Base-by-base conservation (phyloP, 2,888 invertebrate genomes). In the Heteromyza rotundicornis region DNA sequence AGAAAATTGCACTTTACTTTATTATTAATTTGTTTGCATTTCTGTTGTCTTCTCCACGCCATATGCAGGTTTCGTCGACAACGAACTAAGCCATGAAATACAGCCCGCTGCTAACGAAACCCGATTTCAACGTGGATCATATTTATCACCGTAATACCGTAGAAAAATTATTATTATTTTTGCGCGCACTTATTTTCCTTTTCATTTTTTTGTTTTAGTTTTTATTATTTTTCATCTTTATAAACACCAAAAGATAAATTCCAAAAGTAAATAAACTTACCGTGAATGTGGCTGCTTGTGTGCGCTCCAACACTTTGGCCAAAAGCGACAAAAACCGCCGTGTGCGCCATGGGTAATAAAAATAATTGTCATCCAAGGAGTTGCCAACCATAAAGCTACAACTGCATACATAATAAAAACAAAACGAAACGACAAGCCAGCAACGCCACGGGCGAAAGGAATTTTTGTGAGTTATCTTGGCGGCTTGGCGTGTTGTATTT, bases 61-160 rank as follows among this genome's bases (percentile, higher is more conserved):
- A 89, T 89, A 90, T 93, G 92, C 93, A 94, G 92, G 93, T 94
- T 94, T 94, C 93, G 93, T 93, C 92, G 93, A 94, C 93, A 94
- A 94, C 94, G 94, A 94, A 93, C 93, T 92, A 66, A 57, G 65
- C 86, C 84, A 74, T 80, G 76, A 72, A 74, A 84, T 84, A 89
- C 90, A 92, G 92, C 87, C 90, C 86, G 90, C 88, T 87, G 87
- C 87, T 87, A 91, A 85, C 90, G 92, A 93, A 92, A 92, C 93
- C 92, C 89, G 92, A 88, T 89, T 87, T 87, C 89, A 89, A 87
- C 88, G 87, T 86, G 89, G 87, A 63, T 66, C 35, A 24, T 50
- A 50, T 14, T 16, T 50, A 22, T 22, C 35, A 35, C 17, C 20
- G 14, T 27, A 49, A 49, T 12, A 3, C 49, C 22, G n/a, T 12